A percentile compares a stretch with the other conserved stretches of the same genome.
phyloP scores from a whole-genome alignment of 2,888 invertebrate species.

The Plagodis pulveraria region DNA sequence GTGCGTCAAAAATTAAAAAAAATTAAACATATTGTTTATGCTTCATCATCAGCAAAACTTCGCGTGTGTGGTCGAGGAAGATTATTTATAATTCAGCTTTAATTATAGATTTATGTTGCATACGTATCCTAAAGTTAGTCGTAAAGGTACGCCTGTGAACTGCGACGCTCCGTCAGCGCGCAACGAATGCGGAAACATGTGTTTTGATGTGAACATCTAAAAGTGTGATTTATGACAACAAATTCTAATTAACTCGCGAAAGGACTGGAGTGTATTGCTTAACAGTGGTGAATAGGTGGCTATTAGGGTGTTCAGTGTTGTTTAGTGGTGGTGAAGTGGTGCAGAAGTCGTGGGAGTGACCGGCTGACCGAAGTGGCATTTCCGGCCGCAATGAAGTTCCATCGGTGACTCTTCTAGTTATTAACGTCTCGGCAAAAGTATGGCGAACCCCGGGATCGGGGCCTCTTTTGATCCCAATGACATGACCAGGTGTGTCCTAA shows the following conservation, averaged over 20 bases:
- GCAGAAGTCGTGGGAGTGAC: constrained; percentile 55
- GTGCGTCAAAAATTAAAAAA: constrained; percentile 61
- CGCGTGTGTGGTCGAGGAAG: constrained; percentile 76
- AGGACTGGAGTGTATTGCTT: constrained; percentile 42
- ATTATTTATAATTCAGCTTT: constrained; percentile 75
- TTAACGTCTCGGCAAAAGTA: constrained; percentile 56
- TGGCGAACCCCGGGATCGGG: constrained; percentile 85
- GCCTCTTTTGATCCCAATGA: constrained; percentile 89
- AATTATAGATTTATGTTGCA: constrained; percentile 73
- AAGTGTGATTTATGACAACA: constrained; percentile 74
- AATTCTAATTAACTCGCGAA: constrained; percentile 56
- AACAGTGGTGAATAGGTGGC: constrained; percentile 34
- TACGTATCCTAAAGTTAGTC: constrained; percentile 65
- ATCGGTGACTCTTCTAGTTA: constrained; percentile 55
- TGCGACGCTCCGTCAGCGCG: constrained; percentile 56
- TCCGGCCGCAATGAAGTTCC: constrained; percentile 68
- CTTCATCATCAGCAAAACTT: constrained; percentile 69
- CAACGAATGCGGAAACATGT: constrained; percentile 75
- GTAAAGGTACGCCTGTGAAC: constrained; percentile 58
- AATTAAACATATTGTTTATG: constrained; percentile 63
- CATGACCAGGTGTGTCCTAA: constrained; percentile 82
- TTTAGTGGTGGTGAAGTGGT: constrained; percentile 35
- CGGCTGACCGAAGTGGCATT: constrained; percentile 60
- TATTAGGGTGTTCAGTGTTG: constrained; percentile 26
- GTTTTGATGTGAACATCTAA: constrained; percentile 80